phyloP scores from a whole-genome alignment of 2,888 invertebrate genomes.

The Clostera curtula region DNA sequence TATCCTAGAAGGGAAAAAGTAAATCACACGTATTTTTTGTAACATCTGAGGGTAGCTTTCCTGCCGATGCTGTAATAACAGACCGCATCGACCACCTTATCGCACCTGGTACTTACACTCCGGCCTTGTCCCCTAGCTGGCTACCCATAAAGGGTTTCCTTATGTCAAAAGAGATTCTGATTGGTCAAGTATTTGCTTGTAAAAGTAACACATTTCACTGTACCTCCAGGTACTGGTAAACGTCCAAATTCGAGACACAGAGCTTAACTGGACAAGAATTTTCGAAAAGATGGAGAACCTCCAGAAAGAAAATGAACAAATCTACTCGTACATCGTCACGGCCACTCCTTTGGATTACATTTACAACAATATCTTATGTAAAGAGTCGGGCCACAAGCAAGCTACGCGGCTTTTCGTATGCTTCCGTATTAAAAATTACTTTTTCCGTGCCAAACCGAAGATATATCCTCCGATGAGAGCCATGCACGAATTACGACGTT shows the following conservation, averaged over 20 bases:
- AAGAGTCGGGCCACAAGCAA: slow-evolving; percentile 23
- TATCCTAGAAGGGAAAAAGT: no score
- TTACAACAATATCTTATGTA: slow-evolving; percentile 41
- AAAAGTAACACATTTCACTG: not conserved
- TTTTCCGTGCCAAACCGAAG: slow-evolving; percentile 20
- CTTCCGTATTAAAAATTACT: slow-evolving; percentile 18
- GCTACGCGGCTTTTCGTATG: slow-evolving; percentile 24
- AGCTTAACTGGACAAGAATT: slow-evolving; percentile 36
- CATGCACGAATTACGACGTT: slow-evolving; percentile 25
- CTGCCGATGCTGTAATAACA: no score
- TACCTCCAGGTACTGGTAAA: slow-evolving; percentile 48
- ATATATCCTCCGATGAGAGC: slow-evolving; percentile 21
- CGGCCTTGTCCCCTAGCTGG: no score
- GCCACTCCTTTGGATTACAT: slow-evolving; percentile 52
- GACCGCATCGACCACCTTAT: no score
- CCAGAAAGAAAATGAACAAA: slow-evolving; percentile 28
- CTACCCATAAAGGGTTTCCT: no score
- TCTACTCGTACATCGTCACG: slow-evolving; percentile 53
- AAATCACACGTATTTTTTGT: no score
- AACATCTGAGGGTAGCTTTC: no score
- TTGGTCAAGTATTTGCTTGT: no score
- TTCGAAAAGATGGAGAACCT: slow-evolving; percentile 51
- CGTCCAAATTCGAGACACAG: slow-evolving; percentile 45
- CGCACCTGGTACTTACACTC: no score
- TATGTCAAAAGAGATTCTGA: no score